Percentiles rank a stretch among this genome's conserved stretches.
phyloP scores from a whole-genome alignment of 2,888 invertebrate genomes.

The Synergus itoensis region DNA sequence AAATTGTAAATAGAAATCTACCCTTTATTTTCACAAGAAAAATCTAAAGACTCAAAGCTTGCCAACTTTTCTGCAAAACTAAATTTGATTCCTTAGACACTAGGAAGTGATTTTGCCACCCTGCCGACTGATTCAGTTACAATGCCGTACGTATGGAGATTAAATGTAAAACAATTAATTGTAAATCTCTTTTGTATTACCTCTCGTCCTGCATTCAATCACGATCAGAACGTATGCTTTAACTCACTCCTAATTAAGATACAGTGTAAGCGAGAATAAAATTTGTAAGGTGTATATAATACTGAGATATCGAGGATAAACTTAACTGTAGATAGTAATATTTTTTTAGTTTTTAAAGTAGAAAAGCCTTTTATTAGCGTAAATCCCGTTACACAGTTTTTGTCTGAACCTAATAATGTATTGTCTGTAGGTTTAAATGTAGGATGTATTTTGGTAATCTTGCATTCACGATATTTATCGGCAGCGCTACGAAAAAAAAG shows the following conservation, averaged over 20 bases:
- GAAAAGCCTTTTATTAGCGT: slow-evolving; percentile 33
- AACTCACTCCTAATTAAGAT: slow-evolving; percentile 30
- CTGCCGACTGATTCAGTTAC: slow-evolving; percentile 31
- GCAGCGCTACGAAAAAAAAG: slow-evolving; percentile 54
- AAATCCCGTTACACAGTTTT: slow-evolving; percentile 22
- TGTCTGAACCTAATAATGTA: slow-evolving; percentile 21
- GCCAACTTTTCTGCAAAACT: slow-evolving; percentile 12
- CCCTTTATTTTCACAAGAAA: neutral
- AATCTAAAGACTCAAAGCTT: neutral
- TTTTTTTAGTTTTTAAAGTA: slow-evolving; percentile 36
- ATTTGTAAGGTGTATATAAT: slow-evolving; percentile 37
- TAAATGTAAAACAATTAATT: slow-evolving; percentile 32
- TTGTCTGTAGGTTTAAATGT: slow-evolving; percentile 44
- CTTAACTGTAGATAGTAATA: slow-evolving; percentile 32
- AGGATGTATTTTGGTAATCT: slow-evolving; percentile 51
- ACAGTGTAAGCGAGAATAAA: slow-evolving; percentile 18
- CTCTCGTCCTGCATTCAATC: slow-evolving; percentile 10
- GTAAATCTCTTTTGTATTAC: slow-evolving; percentile 24
- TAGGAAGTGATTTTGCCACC: slow-evolving; percentile 2
- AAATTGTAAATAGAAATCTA: slow-evolving; percentile 1
- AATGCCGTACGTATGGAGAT: slow-evolving; percentile 37
- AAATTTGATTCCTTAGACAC: slow-evolving; percentile 1
- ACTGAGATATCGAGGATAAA: slow-evolving; percentile 16
- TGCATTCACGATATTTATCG: slow-evolving; percentile 59
- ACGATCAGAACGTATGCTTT: slow-evolving; percentile 32